Conservation (phyloP, 2,888 invertebrate genomes). For the Glaucopsyche alexis region DNA sequence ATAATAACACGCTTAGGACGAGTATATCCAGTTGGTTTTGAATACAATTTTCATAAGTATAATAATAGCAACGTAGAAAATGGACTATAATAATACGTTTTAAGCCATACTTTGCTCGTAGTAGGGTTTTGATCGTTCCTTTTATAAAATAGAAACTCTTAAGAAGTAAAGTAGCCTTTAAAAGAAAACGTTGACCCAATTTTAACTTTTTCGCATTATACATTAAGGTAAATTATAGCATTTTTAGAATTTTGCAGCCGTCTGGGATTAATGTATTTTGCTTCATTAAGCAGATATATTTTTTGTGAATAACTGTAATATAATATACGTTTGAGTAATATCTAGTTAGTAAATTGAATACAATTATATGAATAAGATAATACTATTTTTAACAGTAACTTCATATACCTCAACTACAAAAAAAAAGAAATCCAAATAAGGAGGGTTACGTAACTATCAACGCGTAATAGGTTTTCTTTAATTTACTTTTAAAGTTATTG, state of each 20-base stretch:
- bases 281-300: too few relatives aligned
- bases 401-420: too few relatives aligned
- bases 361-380: too few relatives aligned
- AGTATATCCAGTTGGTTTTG: not conserved
- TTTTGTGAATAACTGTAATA: too few relatives aligned
- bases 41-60: conserved; percentile 24
- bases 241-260: not conserved
- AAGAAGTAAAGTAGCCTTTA: conserved; percentile 9
- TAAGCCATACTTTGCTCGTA: not conserved
- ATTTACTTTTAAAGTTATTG: too few relatives aligned
- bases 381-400: too few relatives aligned
- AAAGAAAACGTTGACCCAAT: conserved; percentile 14
- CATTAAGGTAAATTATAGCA: not conserved
- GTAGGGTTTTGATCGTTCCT: conserved; percentile 3
- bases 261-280: too few relatives aligned
- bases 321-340: too few relatives aligned
- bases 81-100: not conserved
- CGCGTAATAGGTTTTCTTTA: too few relatives aligned
- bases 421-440: too few relatives aligned
- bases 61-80: conserved; percentile 7
- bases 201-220: conserved; percentile 3
- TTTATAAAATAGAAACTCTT: conserved; percentile 3
- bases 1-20: conserved; percentile 7
- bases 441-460: too few relatives aligned
- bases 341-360: too few relatives aligned